Evolutionary conservation across 2,797 vertebrate species (phyloP).

Genomic region (Anguilla obscura): DNA sequence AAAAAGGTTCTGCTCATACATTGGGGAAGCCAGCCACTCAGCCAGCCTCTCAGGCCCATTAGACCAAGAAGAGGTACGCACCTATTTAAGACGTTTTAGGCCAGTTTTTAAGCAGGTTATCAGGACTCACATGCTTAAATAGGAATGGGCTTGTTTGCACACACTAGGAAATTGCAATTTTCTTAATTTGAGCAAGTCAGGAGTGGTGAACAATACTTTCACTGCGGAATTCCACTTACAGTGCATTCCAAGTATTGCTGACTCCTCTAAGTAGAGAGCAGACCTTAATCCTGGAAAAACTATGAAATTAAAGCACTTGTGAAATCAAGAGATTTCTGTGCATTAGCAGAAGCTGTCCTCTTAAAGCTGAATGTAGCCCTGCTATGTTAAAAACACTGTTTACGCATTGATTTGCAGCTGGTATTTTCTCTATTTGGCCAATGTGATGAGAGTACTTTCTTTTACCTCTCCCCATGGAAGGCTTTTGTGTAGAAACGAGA

Average conservation of each 20-base stretch:
- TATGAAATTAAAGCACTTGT: not conserved
- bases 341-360: not conserved
- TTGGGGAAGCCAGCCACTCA: not conserved
- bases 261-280: too few relatives aligned
- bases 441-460: not conserved
- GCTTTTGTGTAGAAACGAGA: not conserved
- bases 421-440: not conserved
- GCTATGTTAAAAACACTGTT: not conserved
- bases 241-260: too few relatives aligned
- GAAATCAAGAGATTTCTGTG: not conserved
- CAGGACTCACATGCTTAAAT: too few relatives aligned
- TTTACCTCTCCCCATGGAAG: not conserved
- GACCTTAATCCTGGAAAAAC: not conserved
- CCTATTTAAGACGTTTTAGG: not conserved
- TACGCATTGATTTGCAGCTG: not conserved
- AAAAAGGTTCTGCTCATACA: not conserved
- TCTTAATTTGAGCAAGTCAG: too few relatives aligned
- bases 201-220: too few relatives aligned
- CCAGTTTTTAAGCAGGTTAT: too few relatives aligned
- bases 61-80: not conserved
- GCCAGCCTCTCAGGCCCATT: not conserved
- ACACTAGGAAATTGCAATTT: too few relatives aligned
- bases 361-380: not conserved
- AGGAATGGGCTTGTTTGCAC: too few relatives aligned
- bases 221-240: too few relatives aligned